Percentiles rank a stretch among this genome's conserved stretches.
Conservation (phyloP, 2,797 vertebrate genomes). For the Hirundo rustica region DNA sequence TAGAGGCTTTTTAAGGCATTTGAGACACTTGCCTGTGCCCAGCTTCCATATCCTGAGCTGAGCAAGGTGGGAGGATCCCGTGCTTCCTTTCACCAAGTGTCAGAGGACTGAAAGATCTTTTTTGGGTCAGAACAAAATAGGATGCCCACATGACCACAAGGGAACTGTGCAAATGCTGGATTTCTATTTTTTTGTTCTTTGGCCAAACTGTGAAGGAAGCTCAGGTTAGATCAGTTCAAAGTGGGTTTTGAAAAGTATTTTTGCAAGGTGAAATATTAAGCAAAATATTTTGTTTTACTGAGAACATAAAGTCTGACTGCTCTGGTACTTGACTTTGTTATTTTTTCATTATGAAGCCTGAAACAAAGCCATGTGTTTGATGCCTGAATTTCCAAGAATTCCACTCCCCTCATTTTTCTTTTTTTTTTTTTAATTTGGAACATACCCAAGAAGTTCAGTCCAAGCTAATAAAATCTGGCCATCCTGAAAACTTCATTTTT, state of each 20-base stretch:
- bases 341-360: constrained; percentile 45
- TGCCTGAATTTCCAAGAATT: constrained; percentile 53
- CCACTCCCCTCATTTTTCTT: background rate
- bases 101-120: background rate
- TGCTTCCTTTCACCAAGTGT: background rate
- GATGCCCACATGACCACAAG: background rate
- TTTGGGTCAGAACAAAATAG: background rate
- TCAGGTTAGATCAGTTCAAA: background rate
- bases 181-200: background rate
- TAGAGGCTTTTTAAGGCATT: background rate
- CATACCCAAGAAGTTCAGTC: background rate
- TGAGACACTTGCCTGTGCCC: background rate
- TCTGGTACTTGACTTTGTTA: constrained; percentile 11
- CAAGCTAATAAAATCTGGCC: constrained; percentile 31
- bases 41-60: background rate
- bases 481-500: background rate
- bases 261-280: constrained; percentile 37
- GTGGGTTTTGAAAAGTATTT: background rate
- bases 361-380: constrained; percentile 34
- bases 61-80: fast-evolving
- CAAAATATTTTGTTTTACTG: constrained; percentile 20
- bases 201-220: background rate
- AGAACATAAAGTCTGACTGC: background rate
- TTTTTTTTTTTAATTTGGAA: background rate
- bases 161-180: background rate